Percentiles rank a stretch among this genome's conserved stretches.
phyloP scores from a whole-genome alignment of 1,140 invertebrate species.

The Eueides isabella region DNA sequence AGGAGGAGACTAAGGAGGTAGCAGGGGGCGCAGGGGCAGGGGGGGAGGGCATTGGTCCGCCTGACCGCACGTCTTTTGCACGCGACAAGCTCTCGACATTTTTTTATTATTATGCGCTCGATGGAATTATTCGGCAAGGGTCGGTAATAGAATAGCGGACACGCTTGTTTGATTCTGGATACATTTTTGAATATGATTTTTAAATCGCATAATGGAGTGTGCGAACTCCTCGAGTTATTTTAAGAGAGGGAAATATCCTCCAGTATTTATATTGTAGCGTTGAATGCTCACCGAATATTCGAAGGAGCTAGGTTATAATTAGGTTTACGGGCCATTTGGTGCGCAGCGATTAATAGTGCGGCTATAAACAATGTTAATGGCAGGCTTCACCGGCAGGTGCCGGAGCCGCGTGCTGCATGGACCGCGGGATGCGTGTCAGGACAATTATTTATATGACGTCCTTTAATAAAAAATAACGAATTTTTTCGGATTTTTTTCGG shows the following conservation, averaged over 20 bases:
- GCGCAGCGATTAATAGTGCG: constrained; percentile 60
- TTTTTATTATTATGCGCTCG: constrained; percentile 82
- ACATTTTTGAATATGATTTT: constrained; percentile 79
- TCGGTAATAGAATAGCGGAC: constrained; percentile 66
- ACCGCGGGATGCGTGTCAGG: neutral
- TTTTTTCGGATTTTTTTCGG: too few species aligned
- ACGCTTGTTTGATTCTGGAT: constrained; percentile 59
- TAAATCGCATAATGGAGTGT: constrained; percentile 77
- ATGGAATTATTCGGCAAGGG: constrained; percentile 73
- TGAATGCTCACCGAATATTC: constrained; percentile 12
- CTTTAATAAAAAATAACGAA: too few species aligned
- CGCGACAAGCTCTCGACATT: constrained; percentile 80
- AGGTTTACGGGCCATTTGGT: constrained; percentile 59
- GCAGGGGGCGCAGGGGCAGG: neutral
- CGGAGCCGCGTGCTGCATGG: constrained; percentile 6
- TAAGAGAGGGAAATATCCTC: constrained; percentile 40
- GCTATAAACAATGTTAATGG: constrained; percentile 69
- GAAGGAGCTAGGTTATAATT: constrained; percentile 46
- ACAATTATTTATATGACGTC: neutral
- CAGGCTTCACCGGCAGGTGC: constrained; percentile 69
- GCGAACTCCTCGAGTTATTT: constrained; percentile 62
- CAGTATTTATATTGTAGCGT: constrained; percentile 22
- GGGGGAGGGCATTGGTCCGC: constrained; percentile 42
- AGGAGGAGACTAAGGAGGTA: neutral
- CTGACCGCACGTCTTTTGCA: constrained; percentile 80